A percentile compares a stretch with the other conserved stretches of the same genome.
phyloP scores from a whole-genome alignment of 2,888 invertebrate species.

The Drosophila demipolita region DNA sequence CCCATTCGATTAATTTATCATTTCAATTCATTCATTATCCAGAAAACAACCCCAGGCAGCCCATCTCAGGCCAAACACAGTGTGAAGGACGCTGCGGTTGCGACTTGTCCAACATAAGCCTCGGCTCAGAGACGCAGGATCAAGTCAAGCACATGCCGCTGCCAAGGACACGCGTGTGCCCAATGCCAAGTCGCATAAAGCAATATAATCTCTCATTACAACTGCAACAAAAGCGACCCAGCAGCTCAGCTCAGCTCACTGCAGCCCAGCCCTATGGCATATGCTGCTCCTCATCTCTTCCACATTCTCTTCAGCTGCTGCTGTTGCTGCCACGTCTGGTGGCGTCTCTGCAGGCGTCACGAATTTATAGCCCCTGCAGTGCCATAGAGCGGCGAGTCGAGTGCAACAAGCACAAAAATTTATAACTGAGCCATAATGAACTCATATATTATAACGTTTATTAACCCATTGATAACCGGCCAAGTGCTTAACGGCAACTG shows the following conservation, averaged over 20 bases:
- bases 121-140: slow-evolving; percentile 60
- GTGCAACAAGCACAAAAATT: slow-evolving; percentile 76
- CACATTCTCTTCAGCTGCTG: not conserved
- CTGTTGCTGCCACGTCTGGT: slow-evolving; percentile 16
- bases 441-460: slow-evolving; percentile 80
- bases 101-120: slow-evolving; percentile 50
- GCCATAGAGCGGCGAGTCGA: slow-evolving; percentile 46
- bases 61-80: not conserved
- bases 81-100: slow-evolving; percentile 34
- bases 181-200: slow-evolving; percentile 73
- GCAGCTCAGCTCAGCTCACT: slow-evolving; percentile 3
- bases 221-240: slow-evolving; percentile 70
- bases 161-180: slow-evolving; percentile 64
- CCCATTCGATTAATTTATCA: slow-evolving; percentile 49
- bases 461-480: slow-evolving; percentile 79
- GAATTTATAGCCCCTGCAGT: slow-evolving; percentile 78
- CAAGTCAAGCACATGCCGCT: slow-evolving; percentile 63
- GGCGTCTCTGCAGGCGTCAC: slow-evolving; percentile 58
- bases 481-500: slow-evolving; percentile 67
- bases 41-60: slow-evolving; percentile 21
- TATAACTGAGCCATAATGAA: slow-evolving; percentile 77
- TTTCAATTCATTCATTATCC: slow-evolving; percentile 25
- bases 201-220: slow-evolving; percentile 79
- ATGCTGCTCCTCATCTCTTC: slow-evolving; percentile 38
- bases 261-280: slow-evolving; percentile 45